These are phyloP conservation scores for Sycophaga agraensis DNA, from an alignment of 1,140 invertebrate genomes.

Conservation along the genomic window DNA sequence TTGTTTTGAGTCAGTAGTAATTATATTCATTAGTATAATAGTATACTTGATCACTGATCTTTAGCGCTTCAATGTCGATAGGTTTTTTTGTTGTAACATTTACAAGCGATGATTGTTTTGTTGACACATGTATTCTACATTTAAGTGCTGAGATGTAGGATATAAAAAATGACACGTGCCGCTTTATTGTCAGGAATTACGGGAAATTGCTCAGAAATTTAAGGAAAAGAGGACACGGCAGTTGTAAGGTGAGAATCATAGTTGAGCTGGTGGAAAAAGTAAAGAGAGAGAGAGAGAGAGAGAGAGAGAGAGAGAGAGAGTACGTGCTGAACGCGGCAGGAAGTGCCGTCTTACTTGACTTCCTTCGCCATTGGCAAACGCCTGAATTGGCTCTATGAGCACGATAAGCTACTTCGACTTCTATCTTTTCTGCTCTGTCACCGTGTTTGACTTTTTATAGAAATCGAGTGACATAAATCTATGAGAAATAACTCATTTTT, in stretches of 20 bases:
- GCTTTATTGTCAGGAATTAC: not conserved
- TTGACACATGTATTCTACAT: too few species aligned
- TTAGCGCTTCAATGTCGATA: too few species aligned
- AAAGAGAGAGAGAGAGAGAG: not conserved
- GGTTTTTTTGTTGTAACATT: too few species aligned
- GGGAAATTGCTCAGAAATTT: too few species aligned
- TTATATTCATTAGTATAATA: too few species aligned
- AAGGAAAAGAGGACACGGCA: not conserved
- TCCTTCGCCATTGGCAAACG: slow-evolving; percentile 24
- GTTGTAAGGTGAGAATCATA: not conserved
- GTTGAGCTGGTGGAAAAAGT: too few species aligned
- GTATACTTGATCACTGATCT: too few species aligned
- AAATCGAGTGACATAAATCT: too few species aligned
- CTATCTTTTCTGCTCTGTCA: not conserved
- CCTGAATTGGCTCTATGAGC: slow-evolving; percentile 26
- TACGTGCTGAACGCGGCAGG: slow-evolving; percentile 11
- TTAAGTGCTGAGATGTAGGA: not conserved
- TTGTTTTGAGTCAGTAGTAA: too few species aligned
- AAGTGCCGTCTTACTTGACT: slow-evolving; percentile 24
- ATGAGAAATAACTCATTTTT: too few species aligned
- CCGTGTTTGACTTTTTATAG: slow-evolving; percentile 9
- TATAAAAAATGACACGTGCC: not conserved
- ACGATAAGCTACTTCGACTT: slow-evolving; percentile 19
- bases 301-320: not conserved
- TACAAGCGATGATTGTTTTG: too few species aligned